Evolutionary conservation across 2,797 vertebrate genomes (phyloP), one percentile per base, ranked within the genome.

Genomic region (Sebastes diploproa): DNA sequence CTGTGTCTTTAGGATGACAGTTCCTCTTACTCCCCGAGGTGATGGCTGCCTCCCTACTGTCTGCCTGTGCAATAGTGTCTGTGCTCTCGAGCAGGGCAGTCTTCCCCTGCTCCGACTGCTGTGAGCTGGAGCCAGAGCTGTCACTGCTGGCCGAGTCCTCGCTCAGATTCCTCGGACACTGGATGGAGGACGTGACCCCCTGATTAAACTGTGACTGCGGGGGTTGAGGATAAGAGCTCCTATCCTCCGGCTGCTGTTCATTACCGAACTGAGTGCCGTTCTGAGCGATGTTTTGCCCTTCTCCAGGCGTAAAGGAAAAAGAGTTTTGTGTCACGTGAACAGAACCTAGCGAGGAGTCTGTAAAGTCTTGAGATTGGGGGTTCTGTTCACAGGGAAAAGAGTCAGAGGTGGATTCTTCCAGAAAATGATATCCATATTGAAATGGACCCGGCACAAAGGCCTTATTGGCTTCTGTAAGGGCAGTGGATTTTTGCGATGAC

Each of bases 341-440:
- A 20, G 94, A 11, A 72, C 93, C 59, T 1, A 97, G 69, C 0
- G 96, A 89, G 59, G 95, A 82, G 0, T 97, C 93, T 32, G 95
- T 83, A 77, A 94, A 96, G 29, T 97, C 96, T 78, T 96, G 97
- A 25, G 95, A 84, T 83, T 94, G 95, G 29, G 85, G 34, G 58
- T 91, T 94, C 0, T 90, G 86, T 23, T 97, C 94, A 66, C 92
- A 73, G 4, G 91, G 77, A 86, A 97, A 98, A 0, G 95, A 88
- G 71, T 97, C 96, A 2, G 95, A 90, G 46, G 93, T 82, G 1
- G 95, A 86, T 50, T 97, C 95, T 4, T 95, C 97, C 85, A 97
- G 88, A 74, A 96, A 94, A 59, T 94, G 86, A 93, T 97, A 97
- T 89, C 96, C 96, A 90, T 96, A 97, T 32, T 94, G 97, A 89